Evolutionary conservation across 2,113 vertebrate genomes (phyloP).

Genomic region (Dolichallabes microphthalmus): DNA sequence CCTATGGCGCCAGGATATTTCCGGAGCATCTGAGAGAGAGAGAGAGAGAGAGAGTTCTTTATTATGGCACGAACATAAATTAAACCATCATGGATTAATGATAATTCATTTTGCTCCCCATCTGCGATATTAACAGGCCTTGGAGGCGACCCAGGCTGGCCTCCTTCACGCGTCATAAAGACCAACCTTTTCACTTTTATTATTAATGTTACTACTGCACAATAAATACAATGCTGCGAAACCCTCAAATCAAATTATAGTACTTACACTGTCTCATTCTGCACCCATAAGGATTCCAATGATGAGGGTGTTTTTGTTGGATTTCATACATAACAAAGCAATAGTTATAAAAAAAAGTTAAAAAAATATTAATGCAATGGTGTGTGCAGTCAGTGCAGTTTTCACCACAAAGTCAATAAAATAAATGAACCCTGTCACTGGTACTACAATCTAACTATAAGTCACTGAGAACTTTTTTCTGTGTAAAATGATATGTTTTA

Average conservation of each 20-base stretch:
- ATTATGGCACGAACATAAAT: slow-evolving; percentile 44
- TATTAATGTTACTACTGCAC: slow-evolving; percentile 31
- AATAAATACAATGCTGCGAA: slow-evolving; percentile 32
- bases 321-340: not conserved
- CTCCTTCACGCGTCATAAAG: slow-evolving; percentile 48
- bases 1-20: not conserved
- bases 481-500: not conserved
- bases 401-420: not conserved
- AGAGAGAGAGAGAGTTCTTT: not conserved
- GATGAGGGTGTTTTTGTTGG: not conserved
- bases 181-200: slow-evolving; percentile 39
- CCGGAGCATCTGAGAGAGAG: slow-evolving; percentile 18
- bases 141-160: slow-evolving; percentile 20
- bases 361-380: no score
- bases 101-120: slow-evolving; percentile 41
- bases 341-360: not conserved
- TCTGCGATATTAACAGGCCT: slow-evolving; percentile 30
- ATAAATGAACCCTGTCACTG: not conserved
- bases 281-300: not conserved
- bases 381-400: not conserved
- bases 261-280: not conserved
- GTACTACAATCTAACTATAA: not conserved
- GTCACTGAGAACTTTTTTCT: not conserved
- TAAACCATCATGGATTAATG: slow-evolving; percentile 24
- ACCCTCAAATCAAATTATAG: not conserved